Evolutionary conservation across 1,140 invertebrate genomes (phyloP).

Genomic region (Bombyx mandarina): DNA sequence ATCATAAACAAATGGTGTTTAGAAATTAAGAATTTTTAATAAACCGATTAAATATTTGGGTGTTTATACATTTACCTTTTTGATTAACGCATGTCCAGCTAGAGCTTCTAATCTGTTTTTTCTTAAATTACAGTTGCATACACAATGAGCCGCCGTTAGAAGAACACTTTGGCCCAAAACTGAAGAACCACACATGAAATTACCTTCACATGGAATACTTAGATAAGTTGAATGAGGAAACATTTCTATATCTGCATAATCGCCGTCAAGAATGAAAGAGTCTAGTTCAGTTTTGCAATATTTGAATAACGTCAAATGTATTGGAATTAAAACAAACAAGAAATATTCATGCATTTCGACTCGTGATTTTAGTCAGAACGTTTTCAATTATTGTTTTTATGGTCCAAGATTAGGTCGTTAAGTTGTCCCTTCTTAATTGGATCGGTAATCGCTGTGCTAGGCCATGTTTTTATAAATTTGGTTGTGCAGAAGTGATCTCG

Average conservation of each 20-base stretch:
- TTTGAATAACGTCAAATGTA: no score
- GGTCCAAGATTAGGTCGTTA: no score
- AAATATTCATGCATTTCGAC: background rate
- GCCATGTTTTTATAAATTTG: no score
- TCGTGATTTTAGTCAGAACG: background rate
- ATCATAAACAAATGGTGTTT: no score
- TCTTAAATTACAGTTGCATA: conserved; percentile 4
- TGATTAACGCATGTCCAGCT: conserved; percentile 11
- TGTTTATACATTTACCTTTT: conserved; percentile 9
- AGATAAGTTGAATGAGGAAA: conserved; percentile 33
- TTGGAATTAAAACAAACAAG: no score
- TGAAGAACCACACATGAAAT: conserved; percentile 17
- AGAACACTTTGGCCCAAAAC: conserved; percentile 18
- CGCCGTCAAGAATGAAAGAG: conserved; percentile 4
- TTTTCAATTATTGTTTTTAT: no score
- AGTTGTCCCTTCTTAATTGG: no score
- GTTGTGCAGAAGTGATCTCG: no score
- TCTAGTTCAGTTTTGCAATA: conserved; percentile 3
- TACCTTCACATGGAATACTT: conserved; percentile 9
- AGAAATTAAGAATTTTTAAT: background rate
- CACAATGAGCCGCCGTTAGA: conserved; percentile 19
- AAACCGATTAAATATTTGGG: background rate
- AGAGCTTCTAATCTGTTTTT: conserved; percentile 8
- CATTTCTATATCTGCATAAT: conserved; percentile 14
- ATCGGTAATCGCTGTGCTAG: no score